Conservation (phyloP, 1,140 invertebrate genomes). For the Drosophila arawakana region DNA sequence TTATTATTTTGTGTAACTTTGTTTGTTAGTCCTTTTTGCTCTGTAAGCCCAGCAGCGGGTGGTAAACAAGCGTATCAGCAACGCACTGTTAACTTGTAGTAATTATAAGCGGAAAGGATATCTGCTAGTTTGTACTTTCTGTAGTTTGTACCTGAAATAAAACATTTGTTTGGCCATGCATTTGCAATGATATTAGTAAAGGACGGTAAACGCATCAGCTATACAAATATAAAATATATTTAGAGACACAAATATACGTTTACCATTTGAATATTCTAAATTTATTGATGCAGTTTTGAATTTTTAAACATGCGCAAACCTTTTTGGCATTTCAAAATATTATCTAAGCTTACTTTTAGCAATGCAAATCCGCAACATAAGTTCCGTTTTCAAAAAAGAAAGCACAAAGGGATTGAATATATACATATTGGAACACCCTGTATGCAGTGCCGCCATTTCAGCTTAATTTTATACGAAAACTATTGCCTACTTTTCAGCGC, state of each 20-base stretch:
- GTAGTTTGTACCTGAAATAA: conserved; percentile 2
- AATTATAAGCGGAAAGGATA: neutral
- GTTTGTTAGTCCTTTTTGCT: neutral
- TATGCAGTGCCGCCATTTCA: neutral
- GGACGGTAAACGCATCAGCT: neutral
- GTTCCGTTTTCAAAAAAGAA: neutral
- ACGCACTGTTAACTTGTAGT: too few species aligned
- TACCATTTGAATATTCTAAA: neutral
- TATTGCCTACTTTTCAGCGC: conserved; percentile 8
- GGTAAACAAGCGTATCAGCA: neutral
- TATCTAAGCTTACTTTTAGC: conserved; percentile 7
- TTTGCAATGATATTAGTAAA: neutral
- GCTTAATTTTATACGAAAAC: neutral
- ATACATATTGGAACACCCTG: neutral
- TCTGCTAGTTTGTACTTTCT: neutral
- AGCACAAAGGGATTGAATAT: neutral
- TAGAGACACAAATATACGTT: neutral
- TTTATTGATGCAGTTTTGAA: conserved; percentile 2
- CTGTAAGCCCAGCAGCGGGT: neutral
- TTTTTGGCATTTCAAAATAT: conserved; percentile 12
- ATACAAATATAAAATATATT: neutral
- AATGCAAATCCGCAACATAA: neutral
- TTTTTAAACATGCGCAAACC: conserved; percentile 14
- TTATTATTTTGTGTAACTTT: conserved; percentile 1
- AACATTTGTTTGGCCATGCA: conserved; percentile 14